Base-by-base conservation (phyloP, 2,797 vertebrate species). In the Liasis olivaceus region DNA sequence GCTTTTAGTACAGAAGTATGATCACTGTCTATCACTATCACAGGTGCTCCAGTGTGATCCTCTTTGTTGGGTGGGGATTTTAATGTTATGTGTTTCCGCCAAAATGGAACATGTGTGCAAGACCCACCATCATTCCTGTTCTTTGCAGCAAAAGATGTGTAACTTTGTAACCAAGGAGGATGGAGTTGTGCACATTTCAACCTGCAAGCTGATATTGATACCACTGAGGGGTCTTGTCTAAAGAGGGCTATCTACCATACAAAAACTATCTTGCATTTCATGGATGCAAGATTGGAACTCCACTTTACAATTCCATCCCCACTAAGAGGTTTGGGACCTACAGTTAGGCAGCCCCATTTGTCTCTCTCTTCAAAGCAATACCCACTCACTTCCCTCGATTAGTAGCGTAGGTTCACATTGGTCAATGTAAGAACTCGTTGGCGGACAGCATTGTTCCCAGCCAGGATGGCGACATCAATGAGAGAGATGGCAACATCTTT, bases 1-100 rank as follows among this genome's bases (percentile, higher is more conserved):
- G 99, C 99, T 97, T 97, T 99, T 97, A 99, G 99, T 97, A 99
- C 99, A 0, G 98, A 99, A 24, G 99, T 99, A 97, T 99, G 97
- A 99, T 22, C 94, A 85, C 92, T 54, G 0, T 36, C 14, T 91
- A 12, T 93, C 92, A 51, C 89, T 58, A 0, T 63, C 89, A 87
- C 59, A 4, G 90, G 26, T 88, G 95, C 24, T 64, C 85, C 56
- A 1, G 0, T 26, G 2, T 0, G 2, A 66, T 5, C 0, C 94
- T 90, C 0, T 0, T 56, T 90, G 0, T 0, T 63, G 86, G 93
- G n/a, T 92, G 94, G 95, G 93, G 94, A 59, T 85, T 87, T 88
- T 56, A 1, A 85, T 85, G 95, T 91, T 92, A 54, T 77, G 92
- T 60, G 92, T 91, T 85, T 89, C 6, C 58, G 87, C 12, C 66